These are phyloP conservation scores for Melipona bicolor DNA, from an alignment of 2,888 invertebrate species.

Conservation along the genomic window DNA sequence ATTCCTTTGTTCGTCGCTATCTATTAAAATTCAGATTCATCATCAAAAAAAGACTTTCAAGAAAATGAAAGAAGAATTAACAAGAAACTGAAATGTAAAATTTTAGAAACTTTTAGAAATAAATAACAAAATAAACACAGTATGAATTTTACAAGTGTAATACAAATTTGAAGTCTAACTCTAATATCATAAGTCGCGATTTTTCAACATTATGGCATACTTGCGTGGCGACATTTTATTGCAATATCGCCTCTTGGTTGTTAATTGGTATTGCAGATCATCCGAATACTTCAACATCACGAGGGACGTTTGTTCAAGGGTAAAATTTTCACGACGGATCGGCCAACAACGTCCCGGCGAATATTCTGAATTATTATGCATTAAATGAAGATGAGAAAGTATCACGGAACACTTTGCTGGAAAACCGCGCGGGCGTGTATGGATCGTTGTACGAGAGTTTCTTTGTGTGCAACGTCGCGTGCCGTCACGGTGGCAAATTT, in stretches of 20 bases:
- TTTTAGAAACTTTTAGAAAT: too few species aligned
- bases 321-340: neutral
- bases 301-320: neutral
- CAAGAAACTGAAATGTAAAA: too few species aligned
- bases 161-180: too few species aligned
- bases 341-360: neutral
- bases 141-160: too few species aligned
- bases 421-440: constrained; percentile 30
- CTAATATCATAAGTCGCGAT: too few species aligned
- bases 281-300: neutral
- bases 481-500: constrained; percentile 63
- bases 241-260: neutral
- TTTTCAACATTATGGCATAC: too few species aligned
- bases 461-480: constrained; percentile 55
- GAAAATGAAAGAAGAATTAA: too few species aligned
- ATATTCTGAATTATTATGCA: constrained; percentile 28
- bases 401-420: constrained; percentile 34
- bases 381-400: constrained; percentile 36
- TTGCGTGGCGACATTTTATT: too few species aligned
- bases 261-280: neutral
- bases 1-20: too few species aligned
- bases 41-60: too few species aligned
- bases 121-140: too few species aligned
- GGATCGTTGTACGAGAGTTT: constrained; percentile 38
- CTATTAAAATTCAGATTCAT: too few species aligned